Evolutionary conservation across 1,140 invertebrate genomes (phyloP), one percentile per base, ranked within the genome.

Genomic region (Hypsibius dujardini): DNA sequence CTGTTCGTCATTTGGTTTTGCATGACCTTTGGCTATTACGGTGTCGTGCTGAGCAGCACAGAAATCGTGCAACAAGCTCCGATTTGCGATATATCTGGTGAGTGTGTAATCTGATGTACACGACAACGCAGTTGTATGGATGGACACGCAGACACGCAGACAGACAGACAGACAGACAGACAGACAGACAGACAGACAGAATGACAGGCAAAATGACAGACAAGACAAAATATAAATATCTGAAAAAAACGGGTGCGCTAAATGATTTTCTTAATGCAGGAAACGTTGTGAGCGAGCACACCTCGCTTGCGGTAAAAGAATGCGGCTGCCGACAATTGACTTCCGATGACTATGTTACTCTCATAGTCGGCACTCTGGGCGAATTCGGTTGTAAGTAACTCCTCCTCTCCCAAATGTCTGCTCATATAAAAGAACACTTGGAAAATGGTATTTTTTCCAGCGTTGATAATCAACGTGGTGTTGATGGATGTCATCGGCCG

Each of bases 21-120:
- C 62, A 67, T 67, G 62, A 67, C 62, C 40, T 67, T 67, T 42
- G 62, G 62, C 12, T 67, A 67, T 42, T 67, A 15, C 42, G 62
- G 62, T 7, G 62, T 67, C 12, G 62, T 67, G 40, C 62, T 67
- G 7, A 42, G 62, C 12, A 15, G 12, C 12, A 67, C 62, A 12
- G 62, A 67, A 67, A 67, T 67, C 40, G 62, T 67, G 62, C 12
- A 67, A 40, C 62, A 40, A 67, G 40, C 62, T 7, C 62, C 3
- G 12, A 67, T 67, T 3, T 67, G 62, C 40, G 62, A 67, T 42
- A 12, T 67, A 15, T 67, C 62, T 15, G 62, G 62, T 67, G 42
- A 15, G 62, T 28, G 28, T 28, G 28, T 28, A 28, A 28, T 28
- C 28, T 28, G 0, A 28, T 28, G 28, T 28, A 28, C 28, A 28